Evolutionary conservation across 2,888 invertebrate genomes (phyloP).

Genomic region (Colletes collaris): DNA sequence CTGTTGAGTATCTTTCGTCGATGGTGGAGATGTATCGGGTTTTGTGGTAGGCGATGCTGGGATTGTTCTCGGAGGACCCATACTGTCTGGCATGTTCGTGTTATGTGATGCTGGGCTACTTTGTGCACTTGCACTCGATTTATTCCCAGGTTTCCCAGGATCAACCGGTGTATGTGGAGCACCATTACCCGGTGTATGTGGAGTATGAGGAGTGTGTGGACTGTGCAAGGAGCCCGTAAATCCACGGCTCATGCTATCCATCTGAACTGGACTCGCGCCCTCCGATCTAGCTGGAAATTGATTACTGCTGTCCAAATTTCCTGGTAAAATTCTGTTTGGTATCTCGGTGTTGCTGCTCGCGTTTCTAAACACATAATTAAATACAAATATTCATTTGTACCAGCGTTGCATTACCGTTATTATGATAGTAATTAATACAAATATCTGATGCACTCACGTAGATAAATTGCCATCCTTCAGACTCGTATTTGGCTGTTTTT

Average conservation of each 20-base stretch:
- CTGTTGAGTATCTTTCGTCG: constrained; percentile 75
- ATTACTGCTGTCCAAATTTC: constrained; percentile 74
- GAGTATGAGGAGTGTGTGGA: constrained; percentile 82
- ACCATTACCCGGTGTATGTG: constrained; percentile 79
- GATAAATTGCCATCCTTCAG: constrained; percentile 90
- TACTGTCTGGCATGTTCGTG: constrained; percentile 78
- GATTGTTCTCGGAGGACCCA: constrained; percentile 81
- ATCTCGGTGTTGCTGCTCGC: constrained; percentile 77
- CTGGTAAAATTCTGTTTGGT: constrained; percentile 77
- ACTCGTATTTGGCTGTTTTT: constrained; percentile 97
- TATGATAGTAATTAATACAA: no score
- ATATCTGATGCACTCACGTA: constrained; percentile 85
- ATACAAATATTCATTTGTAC: neutral
- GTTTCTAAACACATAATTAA: constrained; percentile 63
- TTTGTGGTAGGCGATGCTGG: constrained; percentile 82
- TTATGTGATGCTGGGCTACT: constrained; percentile 81
- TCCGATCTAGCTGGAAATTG: constrained; percentile 79
- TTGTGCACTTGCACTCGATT: constrained; percentile 80
- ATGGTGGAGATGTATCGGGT: constrained; percentile 80
- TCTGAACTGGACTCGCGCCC: constrained; percentile 80
- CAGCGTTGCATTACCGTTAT: no score
- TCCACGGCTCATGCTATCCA: constrained; percentile 80
- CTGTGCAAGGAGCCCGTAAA: constrained; percentile 80
- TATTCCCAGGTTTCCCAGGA: constrained; percentile 74
- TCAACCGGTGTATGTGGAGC: constrained; percentile 81